A percentile compares a stretch with the other conserved stretches of the same genome.
phyloP scores from a whole-genome alignment of 2,113 vertebrate species.

The Bombycilla garrulus region DNA sequence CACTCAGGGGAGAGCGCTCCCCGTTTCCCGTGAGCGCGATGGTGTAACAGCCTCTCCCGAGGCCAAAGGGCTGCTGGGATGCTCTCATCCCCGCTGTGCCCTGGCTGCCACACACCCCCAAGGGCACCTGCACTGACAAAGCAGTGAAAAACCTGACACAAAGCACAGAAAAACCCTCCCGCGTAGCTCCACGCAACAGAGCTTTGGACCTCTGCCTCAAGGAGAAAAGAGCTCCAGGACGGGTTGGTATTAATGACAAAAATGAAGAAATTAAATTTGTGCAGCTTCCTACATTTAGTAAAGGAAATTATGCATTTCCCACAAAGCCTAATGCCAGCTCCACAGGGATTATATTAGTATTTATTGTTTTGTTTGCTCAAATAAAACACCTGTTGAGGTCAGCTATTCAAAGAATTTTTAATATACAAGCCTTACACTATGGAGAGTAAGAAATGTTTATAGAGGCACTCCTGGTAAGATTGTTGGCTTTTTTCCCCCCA shows the following conservation, averaged over 20 bases:
- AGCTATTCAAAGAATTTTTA: slow-evolving; percentile 69
- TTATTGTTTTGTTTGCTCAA: slow-evolving; percentile 69
- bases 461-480: slow-evolving; percentile 29
- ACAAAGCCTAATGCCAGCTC: slow-evolving; percentile 54
- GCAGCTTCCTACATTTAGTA: slow-evolving; percentile 41
- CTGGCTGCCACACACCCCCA: neutral
- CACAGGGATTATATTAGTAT: slow-evolving; percentile 51
- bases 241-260: slow-evolving; percentile 54
- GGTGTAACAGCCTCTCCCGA: neutral
- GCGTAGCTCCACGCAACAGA: neutral
- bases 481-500: slow-evolving; percentile 25
- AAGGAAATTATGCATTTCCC: slow-evolving; percentile 64
- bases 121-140: neutral
- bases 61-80: neutral
- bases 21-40: rapidly evolving
- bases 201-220: neutral
- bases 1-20: neutral
- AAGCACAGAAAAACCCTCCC: neutral
- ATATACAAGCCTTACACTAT: slow-evolving; percentile 47
- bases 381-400: slow-evolving; percentile 57
- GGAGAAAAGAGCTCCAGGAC: neutral
- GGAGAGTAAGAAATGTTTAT: slow-evolving; percentile 57
- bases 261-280: slow-evolving; percentile 54
- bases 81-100: neutral
- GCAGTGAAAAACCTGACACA: neutral